Percentiles rank a stretch among this genome's conserved stretches.
These are phyloP conservation scores for Dicrostonyx torquatus DNA, from an alignment of 2,797 vertebrate genomes.

Conservation along the genomic window DNA sequence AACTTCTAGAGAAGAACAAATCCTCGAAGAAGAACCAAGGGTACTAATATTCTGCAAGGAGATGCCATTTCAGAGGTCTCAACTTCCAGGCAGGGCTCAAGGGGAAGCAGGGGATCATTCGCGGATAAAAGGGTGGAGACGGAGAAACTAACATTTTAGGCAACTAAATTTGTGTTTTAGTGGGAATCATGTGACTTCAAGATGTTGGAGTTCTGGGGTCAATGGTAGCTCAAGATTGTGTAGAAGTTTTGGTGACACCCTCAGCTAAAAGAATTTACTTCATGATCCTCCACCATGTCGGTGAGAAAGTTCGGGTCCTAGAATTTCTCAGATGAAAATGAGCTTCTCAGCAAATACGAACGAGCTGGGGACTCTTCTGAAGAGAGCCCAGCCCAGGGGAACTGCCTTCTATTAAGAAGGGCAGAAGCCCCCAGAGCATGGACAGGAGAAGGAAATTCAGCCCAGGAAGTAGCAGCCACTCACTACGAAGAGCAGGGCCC, in stretches of 20 bases:
- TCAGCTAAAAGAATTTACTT: neutral
- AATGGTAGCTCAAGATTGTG: neutral
- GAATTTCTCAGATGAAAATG: slow-evolving; percentile 1
- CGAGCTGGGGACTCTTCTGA: neutral
- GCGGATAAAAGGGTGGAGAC: neutral
- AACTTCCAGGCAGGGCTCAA: neutral
- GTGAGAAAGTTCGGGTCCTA: neutral
- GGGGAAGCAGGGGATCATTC: neutral
- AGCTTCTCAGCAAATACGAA: neutral
- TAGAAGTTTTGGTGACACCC: neutral
- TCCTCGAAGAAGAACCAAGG: neutral
- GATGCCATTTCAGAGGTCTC: neutral
- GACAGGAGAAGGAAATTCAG: neutral
- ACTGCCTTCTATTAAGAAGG: neutral
- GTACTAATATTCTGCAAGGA: neutral
- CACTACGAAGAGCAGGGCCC: neutral
- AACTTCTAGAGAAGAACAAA: neutral
- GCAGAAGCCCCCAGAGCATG: neutral
- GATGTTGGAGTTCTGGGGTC: neutral
- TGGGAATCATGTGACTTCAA: neutral
- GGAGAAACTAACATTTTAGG: neutral
- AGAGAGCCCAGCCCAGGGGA: neutral
- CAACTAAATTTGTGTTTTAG: neutral
- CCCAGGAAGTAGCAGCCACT: neutral
- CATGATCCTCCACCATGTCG: neutral